phyloP scores from a whole-genome alignment of 1,140 invertebrate genomes.

The Calliphora vicina region DNA sequence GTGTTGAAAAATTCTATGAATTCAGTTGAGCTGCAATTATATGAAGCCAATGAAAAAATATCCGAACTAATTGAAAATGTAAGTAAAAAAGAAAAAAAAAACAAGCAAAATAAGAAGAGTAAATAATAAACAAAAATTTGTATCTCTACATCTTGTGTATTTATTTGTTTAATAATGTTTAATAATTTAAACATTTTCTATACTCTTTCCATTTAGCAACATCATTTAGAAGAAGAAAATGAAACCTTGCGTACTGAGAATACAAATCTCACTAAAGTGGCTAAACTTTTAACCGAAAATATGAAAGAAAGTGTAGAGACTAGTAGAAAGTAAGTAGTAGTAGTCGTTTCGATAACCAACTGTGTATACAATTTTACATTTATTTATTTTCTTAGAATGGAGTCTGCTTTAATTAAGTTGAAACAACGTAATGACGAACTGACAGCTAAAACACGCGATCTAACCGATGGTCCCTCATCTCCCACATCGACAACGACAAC shows the following conservation, averaged over 20 bases:
- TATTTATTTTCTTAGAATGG: constrained; percentile 53
- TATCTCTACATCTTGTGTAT: neutral
- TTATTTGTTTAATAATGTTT: neutral
- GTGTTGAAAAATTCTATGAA: constrained; percentile 53
- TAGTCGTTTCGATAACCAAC: too few species aligned
- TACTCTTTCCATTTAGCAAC: constrained; percentile 37
- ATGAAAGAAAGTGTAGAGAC: constrained; percentile 60
- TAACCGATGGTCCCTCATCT: constrained; percentile 48
- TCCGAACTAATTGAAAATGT: constrained; percentile 59
- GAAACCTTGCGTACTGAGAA: constrained; percentile 58
- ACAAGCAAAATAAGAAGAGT: neutral
- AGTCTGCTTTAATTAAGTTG: constrained; percentile 56
- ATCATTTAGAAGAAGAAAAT: constrained; percentile 57
- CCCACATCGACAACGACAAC: constrained; percentile 5
- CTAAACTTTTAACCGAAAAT: constrained; percentile 59
- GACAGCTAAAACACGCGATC: constrained; percentile 47
- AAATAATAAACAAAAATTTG: neutral
- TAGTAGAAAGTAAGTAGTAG: constrained; percentile 45
- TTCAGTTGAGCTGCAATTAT: constrained; percentile 58
- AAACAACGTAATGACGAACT: constrained; percentile 62
- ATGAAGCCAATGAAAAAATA: constrained; percentile 63
- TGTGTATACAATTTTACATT: too few species aligned
- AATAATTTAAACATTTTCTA: neutral
- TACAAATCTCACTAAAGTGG: constrained; percentile 58
- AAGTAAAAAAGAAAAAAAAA: constrained; percentile 34